Evolutionary conservation across 2,888 invertebrate genomes (phyloP).

Genomic region (Cabera pusaria): DNA sequence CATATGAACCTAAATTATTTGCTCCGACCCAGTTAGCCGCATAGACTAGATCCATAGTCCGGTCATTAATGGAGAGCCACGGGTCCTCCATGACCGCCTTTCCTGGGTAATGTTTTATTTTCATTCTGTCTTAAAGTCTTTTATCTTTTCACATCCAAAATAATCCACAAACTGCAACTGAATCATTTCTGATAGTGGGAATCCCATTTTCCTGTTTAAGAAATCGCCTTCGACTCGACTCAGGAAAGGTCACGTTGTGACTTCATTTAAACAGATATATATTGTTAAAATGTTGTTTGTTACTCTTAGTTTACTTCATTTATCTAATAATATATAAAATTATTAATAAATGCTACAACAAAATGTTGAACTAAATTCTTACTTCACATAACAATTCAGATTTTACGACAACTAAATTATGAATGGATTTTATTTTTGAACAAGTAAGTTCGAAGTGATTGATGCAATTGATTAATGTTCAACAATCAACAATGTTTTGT

Average conservation of each 20-base stretch:
- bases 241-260: slow-evolving; percentile 3
- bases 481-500: slow-evolving; percentile 51
- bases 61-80: slow-evolving; percentile 86
- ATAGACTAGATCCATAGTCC: slow-evolving; percentile 90
- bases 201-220: slow-evolving; percentile 50
- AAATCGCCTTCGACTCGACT: too few relatives aligned
- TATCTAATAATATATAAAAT: slow-evolving; percentile 9
- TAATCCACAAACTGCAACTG: slow-evolving; percentile 5
- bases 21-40: slow-evolving; percentile 94
- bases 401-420: too few relatives aligned
- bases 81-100: slow-evolving; percentile 91
- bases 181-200: slow-evolving; percentile 29
- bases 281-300: background rate
- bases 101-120: slow-evolving; percentile 93
- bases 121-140: slow-evolving; percentile 82
- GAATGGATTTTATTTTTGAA: too few relatives aligned
- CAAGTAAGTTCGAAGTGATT: slow-evolving; percentile 15
- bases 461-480: slow-evolving; percentile 36
- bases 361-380: too few relatives aligned
- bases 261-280: slow-evolving; percentile 1
- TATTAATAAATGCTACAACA: slow-evolving; percentile 32
- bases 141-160: slow-evolving; percentile 3
- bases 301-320: slow-evolving; percentile 1
- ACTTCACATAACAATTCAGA: too few relatives aligned
- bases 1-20: slow-evolving; percentile 76